Evolutionary conservation across 2,888 invertebrate species (phyloP).

Genomic region (Monoplex corrugatus): DNA sequence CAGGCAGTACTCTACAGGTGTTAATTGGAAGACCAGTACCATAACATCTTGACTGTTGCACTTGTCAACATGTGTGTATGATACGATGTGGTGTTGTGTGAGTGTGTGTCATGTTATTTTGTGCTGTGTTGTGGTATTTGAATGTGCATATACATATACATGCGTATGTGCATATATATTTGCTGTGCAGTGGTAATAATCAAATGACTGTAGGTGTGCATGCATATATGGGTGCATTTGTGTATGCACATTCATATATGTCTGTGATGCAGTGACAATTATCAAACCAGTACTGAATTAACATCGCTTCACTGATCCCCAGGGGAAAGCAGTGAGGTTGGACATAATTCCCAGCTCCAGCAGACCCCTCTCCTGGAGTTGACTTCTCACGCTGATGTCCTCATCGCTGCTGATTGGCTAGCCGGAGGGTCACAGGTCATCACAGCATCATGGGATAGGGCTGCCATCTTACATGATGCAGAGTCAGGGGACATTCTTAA

Average conservation of each 20-base stretch:
- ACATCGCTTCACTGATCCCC: neutral
- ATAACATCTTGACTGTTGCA: too few relatives aligned
- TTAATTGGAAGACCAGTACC: too few relatives aligned
- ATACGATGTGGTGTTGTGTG: too few relatives aligned
- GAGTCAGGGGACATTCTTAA: slow-evolving; percentile 93
- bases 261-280: too few relatives aligned
- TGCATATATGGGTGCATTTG: too few relatives aligned
- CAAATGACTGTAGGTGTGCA: too few relatives aligned
- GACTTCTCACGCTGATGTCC: slow-evolving; percentile 87
- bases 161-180: neutral
- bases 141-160: neutral
- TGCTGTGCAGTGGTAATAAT: neutral
- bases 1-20: too few relatives aligned
- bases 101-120: too few relatives aligned
- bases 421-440: slow-evolving; percentile 87
- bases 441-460: slow-evolving; percentile 99
- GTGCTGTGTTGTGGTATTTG: too few relatives aligned
- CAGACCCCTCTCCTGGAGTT: slow-evolving; percentile 80
- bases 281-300: too few relatives aligned
- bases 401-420: slow-evolving; percentile 98
- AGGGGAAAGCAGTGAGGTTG: slow-evolving; percentile 1
- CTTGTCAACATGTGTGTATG: too few relatives aligned
- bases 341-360: slow-evolving; percentile 79
- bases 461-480: slow-evolving; percentile 96
- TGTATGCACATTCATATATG: too few relatives aligned